A percentile compares a stretch with the other conserved stretches of the same genome.
Conservation (phyloP, 2,113 vertebrate genomes). For the Spheniscus mendiculus region DNA sequence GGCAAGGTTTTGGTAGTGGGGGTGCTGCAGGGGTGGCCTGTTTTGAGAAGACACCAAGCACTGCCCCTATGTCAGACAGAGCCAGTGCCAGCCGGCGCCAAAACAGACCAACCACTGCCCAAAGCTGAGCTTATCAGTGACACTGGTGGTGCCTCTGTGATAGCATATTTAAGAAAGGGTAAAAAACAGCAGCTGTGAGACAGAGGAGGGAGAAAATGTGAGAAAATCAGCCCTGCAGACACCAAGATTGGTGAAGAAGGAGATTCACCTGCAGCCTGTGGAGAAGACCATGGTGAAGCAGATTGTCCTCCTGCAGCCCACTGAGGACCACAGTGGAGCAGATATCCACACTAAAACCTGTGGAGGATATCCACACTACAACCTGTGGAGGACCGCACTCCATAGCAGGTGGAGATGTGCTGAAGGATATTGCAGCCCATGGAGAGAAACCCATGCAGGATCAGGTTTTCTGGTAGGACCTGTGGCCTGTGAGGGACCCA, state of each 20-base stretch:
- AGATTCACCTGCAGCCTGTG: background rate
- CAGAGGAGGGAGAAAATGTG: background rate
- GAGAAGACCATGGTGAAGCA: background rate
- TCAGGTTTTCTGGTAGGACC: background rate
- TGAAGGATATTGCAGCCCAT: background rate
- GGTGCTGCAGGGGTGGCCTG: background rate
- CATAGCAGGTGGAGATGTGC: accelerated
- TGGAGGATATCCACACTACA: too few relatives aligned
- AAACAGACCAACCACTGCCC: background rate
- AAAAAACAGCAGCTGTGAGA: background rate
- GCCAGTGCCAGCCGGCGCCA: background rate
- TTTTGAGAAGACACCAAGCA: background rate
- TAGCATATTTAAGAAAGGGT: background rate
- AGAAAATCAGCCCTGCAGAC: background rate
- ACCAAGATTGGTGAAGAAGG: background rate
- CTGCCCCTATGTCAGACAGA: background rate
- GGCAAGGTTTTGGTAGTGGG: background rate
- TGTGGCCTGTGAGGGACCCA: background rate
- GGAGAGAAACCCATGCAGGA: background rate
- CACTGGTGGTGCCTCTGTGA: background rate
- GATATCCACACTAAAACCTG: too few relatives aligned
- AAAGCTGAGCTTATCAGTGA: background rate
- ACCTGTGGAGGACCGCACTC: background rate
- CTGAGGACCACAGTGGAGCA: background rate
- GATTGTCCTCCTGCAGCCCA: background rate